Conservation (phyloP, 2,888 invertebrate species). For the Oasisia sp. region DNA sequence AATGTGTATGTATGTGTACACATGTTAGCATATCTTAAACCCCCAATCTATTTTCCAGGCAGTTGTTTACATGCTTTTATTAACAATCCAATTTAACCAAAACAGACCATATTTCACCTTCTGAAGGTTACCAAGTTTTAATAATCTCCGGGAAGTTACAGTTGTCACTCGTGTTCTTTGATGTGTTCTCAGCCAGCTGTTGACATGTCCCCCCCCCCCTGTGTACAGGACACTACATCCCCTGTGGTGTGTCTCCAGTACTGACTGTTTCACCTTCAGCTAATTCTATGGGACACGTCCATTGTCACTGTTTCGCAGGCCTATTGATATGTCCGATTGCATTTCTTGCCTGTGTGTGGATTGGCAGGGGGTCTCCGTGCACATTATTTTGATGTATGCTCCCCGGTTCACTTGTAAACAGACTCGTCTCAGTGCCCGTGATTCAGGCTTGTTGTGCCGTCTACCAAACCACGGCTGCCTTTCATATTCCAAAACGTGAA, state of each 20-base stretch:
- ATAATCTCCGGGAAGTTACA: neutral
- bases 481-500: neutral
- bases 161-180: neutral
- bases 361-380: neutral
- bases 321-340: constrained; percentile 11
- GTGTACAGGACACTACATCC: neutral
- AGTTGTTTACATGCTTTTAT: neutral
- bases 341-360: neutral
- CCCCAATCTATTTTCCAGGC: no score
- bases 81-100: neutral
- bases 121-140: neutral
- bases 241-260: neutral
- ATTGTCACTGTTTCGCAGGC: neutral
- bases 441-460: neutral
- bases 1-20: no score
- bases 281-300: constrained; percentile 1
- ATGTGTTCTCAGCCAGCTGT: neutral
- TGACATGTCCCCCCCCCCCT: neutral
- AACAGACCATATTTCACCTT: neutral
- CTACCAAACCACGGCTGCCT: neutral
- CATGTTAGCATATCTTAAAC: no score
- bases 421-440: neutral
- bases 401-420: neutral
- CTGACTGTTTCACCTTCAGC: neutral
- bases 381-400: neutral